phyloP scores from a whole-genome alignment of 2,113 vertebrate species.

The Symphodus melops region DNA sequence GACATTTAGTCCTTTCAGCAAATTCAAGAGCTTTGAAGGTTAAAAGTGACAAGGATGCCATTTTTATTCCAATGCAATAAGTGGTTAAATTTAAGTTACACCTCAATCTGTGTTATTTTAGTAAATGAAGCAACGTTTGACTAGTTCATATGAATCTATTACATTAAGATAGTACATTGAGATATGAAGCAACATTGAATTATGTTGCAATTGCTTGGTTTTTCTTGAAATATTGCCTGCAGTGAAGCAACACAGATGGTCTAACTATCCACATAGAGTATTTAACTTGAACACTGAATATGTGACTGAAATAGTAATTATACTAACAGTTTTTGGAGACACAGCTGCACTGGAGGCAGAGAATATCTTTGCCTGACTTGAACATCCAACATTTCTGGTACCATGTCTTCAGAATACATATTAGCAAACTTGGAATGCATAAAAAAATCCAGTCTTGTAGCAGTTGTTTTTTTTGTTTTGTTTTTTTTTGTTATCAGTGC shows the following conservation, averaged over 20 bases:
- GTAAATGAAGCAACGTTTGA: too few species aligned
- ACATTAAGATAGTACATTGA: neutral
- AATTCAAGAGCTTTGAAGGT: too few species aligned
- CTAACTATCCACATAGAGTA: neutral
- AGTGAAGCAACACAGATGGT: slow-evolving; percentile 3
- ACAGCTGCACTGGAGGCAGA: neutral
- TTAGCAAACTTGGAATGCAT: slow-evolving; percentile 1
- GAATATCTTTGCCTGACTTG: neutral
- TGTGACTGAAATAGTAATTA: neutral
- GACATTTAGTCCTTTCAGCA: too few species aligned
- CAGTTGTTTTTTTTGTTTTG: neutral
- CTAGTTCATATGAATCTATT: too few species aligned
- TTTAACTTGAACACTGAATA: slow-evolving; percentile 8
- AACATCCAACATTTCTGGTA: neutral
- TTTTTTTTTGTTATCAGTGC: slow-evolving; percentile 1
- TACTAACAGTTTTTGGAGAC: neutral
- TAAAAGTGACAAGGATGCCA: too few species aligned
- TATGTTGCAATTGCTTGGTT: neutral
- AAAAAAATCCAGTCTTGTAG: neutral
- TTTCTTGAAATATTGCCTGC: neutral
- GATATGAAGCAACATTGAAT: neutral
- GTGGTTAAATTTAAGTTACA: too few species aligned
- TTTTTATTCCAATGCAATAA: too few species aligned
- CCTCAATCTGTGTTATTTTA: too few species aligned
- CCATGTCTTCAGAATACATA: neutral